Base-by-base conservation (phyloP, 2,797 vertebrate species). In the Falco columbarius region DNA sequence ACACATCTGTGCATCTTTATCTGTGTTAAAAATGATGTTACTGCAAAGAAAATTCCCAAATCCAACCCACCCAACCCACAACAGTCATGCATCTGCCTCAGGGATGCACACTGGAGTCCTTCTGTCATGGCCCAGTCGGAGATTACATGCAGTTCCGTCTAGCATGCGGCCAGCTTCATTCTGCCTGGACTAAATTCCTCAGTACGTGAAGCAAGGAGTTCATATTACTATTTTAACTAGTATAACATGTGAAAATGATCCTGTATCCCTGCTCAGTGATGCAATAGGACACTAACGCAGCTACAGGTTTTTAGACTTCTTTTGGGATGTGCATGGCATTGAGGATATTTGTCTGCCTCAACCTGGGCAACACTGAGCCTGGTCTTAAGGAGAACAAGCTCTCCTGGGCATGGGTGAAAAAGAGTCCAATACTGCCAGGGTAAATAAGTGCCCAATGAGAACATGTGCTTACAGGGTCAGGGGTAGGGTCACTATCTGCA, bases 111-210 rank as follows among this genome's bases (percentile, higher is more conserved):
- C 32, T 79, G 65, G 46, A 65, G 75, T 76, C 38, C 42, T 75
- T 77, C 52, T 55, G 55, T 75, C 58, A 61, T 14, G 47, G 58
- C 8, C 27, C 34, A 38, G 63, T 56, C 61, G 44, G 61, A 86
- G 59, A 51, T 54, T 67, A 67, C 42, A 40, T 22, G 49, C 70
- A 87, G 15, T 19, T 90, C 61, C 68, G 32, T 40, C 63, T 52
- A 63, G 55, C 58, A 55, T 22, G 36, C 29, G 67, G 15, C 36
- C 59, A 82, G 42, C 49, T 87, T 93, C 67, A 68, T 63, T 49
- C 49, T 80, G 46, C 65, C 83, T 85, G 81, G 44, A 36, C 29
- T 82, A 20, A 84, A 93, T 90, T 89, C 73, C 52, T 91, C 63
- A 59, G 63, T 59, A 71, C n/a, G 38, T 70, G 59, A 91, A 96